phyloP scores from a whole-genome alignment of 2,113 vertebrate species.

The Paedocypris sp. region DNA sequence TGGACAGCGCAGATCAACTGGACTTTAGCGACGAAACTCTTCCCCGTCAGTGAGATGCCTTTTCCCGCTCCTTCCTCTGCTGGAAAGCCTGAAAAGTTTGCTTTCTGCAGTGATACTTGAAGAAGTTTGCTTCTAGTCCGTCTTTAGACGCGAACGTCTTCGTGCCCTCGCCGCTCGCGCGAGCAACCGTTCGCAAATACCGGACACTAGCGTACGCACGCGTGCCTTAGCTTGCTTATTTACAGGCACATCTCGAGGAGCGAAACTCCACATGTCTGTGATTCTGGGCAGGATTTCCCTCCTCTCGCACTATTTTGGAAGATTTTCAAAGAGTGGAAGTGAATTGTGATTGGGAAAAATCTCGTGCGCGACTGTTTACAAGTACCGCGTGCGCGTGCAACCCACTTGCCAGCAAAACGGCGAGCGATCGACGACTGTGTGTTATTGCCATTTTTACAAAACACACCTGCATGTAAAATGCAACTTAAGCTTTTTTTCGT shows the following conservation, averaged over 20 bases:
- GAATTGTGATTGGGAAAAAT: slow-evolving; percentile 87
- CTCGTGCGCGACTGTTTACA: slow-evolving; percentile 92
- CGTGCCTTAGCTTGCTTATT: slow-evolving; percentile 43
- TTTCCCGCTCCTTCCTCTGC: slow-evolving; percentile 43
- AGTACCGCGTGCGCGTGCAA: slow-evolving; percentile 77
- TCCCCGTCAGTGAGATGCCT: slow-evolving; percentile 40
- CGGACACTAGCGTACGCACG: slow-evolving; percentile 26
- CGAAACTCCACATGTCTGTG: slow-evolving; percentile 47
- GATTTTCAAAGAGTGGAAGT: slow-evolving; percentile 82
- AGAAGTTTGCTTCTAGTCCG: slow-evolving; percentile 37
- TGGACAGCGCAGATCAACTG: slow-evolving; percentile 60
- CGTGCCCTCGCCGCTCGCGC: slow-evolving; percentile 43
- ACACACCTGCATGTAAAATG: not conserved
- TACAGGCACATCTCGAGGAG: slow-evolving; percentile 39
- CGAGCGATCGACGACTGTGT: slow-evolving; percentile 15
- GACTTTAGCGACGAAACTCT: slow-evolving; percentile 52
- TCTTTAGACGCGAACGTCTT: slow-evolving; percentile 38
- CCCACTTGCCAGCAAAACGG: slow-evolving; percentile 65
- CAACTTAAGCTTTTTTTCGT: slow-evolving; percentile 2
- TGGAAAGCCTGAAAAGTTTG: slow-evolving; percentile 49
- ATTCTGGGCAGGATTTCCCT: slow-evolving; percentile 60
- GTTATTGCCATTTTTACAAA: not conserved
- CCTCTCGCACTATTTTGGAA: slow-evolving; percentile 78
- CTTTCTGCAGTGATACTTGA: slow-evolving; percentile 25
- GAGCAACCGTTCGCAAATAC: slow-evolving; percentile 44